A percentile compares a stretch with the other conserved stretches of the same genome.
phyloP scores from a whole-genome alignment of 2,888 invertebrate species.

The Plebejus anna region DNA sequence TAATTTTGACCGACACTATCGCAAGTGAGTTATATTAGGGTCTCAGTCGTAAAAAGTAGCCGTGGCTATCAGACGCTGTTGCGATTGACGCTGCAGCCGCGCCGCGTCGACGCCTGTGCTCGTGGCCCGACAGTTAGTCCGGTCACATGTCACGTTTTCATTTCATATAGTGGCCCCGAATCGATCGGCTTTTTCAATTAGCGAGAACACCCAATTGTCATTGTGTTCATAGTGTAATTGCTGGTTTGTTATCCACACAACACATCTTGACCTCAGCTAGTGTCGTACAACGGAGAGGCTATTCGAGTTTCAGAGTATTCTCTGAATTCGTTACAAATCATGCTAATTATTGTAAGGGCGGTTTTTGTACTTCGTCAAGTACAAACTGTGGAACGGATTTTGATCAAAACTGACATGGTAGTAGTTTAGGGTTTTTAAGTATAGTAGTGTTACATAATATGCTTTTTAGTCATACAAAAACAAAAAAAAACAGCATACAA shows the following conservation, averaged over 20 bases:
- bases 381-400: neutral
- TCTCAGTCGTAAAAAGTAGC: neutral
- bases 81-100: neutral
- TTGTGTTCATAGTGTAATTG: conserved; percentile 77
- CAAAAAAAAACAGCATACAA: no score
- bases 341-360: neutral
- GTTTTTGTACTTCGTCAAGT: neutral
- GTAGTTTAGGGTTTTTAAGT: no score
- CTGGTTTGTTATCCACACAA: conserved; percentile 66
- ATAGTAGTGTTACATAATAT: no score
- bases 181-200: conserved; percentile 77
- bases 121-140: conserved; percentile 50
- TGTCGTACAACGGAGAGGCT: conserved; percentile 41
- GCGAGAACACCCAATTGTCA: conserved; percentile 75
- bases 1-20: neutral
- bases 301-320: neutral
- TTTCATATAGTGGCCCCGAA: conserved; percentile 58
- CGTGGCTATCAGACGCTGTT: neutral
- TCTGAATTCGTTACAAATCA: neutral
- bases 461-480: no score
- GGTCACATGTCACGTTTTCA: conserved; percentile 54
- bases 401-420: neutral
- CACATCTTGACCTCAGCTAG: conserved; percentile 76
- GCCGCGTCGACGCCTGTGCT: neutral
- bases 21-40: no score